Conservation (phyloP, 2,888 invertebrate genomes). For the Coecobrya sp. region DNA sequence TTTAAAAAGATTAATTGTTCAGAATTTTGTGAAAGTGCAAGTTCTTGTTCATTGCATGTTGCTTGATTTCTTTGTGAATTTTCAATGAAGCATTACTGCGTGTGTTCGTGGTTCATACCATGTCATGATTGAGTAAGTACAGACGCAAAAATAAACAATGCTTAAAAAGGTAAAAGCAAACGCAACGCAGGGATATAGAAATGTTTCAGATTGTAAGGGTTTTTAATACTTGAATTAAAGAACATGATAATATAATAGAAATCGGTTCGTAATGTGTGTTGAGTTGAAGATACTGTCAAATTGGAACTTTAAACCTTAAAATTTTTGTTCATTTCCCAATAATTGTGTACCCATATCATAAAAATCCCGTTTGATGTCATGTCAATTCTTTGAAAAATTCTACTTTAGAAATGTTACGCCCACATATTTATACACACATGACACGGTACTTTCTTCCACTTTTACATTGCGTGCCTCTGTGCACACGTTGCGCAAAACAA, state of each 20-base stretch:
- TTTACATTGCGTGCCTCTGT: neutral
- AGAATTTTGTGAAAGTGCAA: slow-evolving; percentile 74
- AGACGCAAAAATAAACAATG: neutral
- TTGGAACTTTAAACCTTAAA: neutral
- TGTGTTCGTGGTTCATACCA: neutral
- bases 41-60: slow-evolving; percentile 57
- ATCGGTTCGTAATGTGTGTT: no score
- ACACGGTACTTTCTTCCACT: neutral
- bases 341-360: neutral
- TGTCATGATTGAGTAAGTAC: neutral
- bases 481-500: neutral
- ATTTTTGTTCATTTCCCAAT: neutral
- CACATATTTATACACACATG: no score
- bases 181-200: neutral
- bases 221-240: neutral
- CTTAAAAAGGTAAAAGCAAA: neutral
- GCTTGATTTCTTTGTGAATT: slow-evolving; percentile 43
- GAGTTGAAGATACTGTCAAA: no score
- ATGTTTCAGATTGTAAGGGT: neutral
- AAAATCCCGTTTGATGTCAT: slow-evolving; percentile 36
- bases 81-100: neutral
- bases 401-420: neutral
- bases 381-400: neutral
- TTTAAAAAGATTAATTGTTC: slow-evolving; percentile 79
- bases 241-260: no score